These are phyloP conservation scores for Oncorhynchus masou DNA, from an alignment of 2,113 vertebrate species.

Conservation along the genomic window DNA sequence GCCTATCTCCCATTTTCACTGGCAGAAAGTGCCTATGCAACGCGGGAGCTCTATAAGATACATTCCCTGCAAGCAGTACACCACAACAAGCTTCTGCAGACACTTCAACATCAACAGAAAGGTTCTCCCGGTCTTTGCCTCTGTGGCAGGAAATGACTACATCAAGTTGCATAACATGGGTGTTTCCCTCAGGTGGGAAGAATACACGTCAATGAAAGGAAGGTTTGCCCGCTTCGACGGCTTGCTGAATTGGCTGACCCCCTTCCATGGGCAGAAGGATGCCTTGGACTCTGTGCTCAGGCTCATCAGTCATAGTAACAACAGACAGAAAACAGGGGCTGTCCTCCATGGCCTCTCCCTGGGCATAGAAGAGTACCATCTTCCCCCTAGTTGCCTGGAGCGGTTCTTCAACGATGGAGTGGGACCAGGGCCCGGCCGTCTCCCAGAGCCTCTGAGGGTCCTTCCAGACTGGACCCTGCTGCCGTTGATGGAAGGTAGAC, in stretches of 20 bases:
- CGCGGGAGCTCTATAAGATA: slow-evolving; percentile 35
- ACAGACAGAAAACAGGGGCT: background rate
- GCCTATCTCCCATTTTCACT: slow-evolving; percentile 77
- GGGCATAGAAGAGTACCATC: slow-evolving; percentile 75
- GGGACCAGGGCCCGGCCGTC: background rate
- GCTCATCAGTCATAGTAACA: slow-evolving; percentile 42
- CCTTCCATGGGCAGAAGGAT: slow-evolving; percentile 53
- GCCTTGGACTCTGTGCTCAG: slow-evolving; percentile 68
- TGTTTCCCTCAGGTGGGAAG: slow-evolving; percentile 27
- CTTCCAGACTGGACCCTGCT: slow-evolving; percentile 73
- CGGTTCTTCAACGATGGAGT: slow-evolving; percentile 69
- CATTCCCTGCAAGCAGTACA: slow-evolving; percentile 75
- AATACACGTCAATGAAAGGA: slow-evolving; percentile 15
- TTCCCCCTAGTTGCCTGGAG: slow-evolving; percentile 57
- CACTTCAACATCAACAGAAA: slow-evolving; percentile 60
- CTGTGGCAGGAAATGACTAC: slow-evolving; percentile 80
- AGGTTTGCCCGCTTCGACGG: slow-evolving; percentile 51
- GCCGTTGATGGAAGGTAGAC: slow-evolving; percentile 66
- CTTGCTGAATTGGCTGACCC: slow-evolving; percentile 78
- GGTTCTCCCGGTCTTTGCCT: slow-evolving; percentile 82
- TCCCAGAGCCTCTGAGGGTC: slow-evolving; percentile 26
- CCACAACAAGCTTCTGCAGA: slow-evolving; percentile 64
- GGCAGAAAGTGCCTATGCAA: slow-evolving; percentile 56
- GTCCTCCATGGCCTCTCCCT: slow-evolving; percentile 48
- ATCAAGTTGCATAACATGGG: slow-evolving; percentile 46